Evolutionary conservation across 2,888 invertebrate species (phyloP), one percentile per base, ranked within the genome.

Genomic region (Choristoneura rosaceana): DNA sequence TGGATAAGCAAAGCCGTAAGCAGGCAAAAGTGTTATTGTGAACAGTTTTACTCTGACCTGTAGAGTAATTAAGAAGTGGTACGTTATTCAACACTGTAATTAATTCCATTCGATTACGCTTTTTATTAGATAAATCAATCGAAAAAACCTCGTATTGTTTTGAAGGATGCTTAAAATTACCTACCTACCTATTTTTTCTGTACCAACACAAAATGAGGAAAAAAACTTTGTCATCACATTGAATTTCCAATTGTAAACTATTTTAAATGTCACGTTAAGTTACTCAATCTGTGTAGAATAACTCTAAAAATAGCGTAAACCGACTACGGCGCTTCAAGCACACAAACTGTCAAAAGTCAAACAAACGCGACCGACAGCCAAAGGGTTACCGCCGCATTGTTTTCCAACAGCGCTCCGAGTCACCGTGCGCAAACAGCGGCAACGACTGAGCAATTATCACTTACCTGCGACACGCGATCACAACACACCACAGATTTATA

Each of bases 391-490:
- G 80, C 81, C 85, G 80, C 81, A 81, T 82, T 85, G 81, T 82
- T 82, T 76, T 81, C 82, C 78, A 74, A 82, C 74, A 78, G 80
- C 80, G 80, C 80, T 82, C 77, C 80, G 83, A 78, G 83, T 85
- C 84, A 76, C 81, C 79, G 80, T 91, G 87, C 91, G 91, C 91
- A 87, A 84, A 79, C 89, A 90, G 77, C 90, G 88, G 87, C 88
- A 83, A 85, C 87, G 87, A 88, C 86, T 86, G 86, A 89, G 83
- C 91, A 93, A 93, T 93, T 93, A 93, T 89, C 93, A 93, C 94
- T 93, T 91, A 94, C 94, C 94, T 93, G 93, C 82, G 90, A 93
- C 91, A 89, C 87, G 90, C 88, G 91, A 92, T 88, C 92, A 91
- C 92, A 88, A 88, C 91, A 92, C 92, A 87, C 86, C 89, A 90